phyloP scores from a whole-genome alignment of 2,797 vertebrate genomes.

The Centropyge bicolor region DNA sequence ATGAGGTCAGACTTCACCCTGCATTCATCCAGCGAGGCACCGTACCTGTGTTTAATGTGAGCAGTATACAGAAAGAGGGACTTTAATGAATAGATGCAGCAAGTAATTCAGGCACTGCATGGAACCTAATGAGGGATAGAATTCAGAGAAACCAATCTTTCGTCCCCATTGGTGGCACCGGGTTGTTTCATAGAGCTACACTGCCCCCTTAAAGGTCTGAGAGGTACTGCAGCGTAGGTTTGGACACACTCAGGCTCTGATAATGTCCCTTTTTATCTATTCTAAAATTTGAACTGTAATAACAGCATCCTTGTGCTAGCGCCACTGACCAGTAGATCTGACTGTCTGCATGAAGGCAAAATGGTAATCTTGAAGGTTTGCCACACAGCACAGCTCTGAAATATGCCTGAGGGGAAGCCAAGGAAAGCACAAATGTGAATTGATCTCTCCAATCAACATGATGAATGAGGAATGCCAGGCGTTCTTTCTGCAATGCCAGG shows the following conservation, averaged over 20 bases:
- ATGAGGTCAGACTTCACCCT: constrained; percentile 71
- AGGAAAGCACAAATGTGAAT: constrained; percentile 79
- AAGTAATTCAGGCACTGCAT: constrained; percentile 83
- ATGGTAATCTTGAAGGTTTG: constrained; percentile 60
- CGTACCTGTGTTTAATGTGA: constrained; percentile 78
- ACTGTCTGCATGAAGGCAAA: constrained; percentile 41
- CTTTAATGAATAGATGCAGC: constrained; percentile 81
- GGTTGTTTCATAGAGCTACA: constrained; percentile 75
- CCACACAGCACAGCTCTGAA: constrained; percentile 49
- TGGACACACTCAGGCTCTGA: constrained; percentile 26
- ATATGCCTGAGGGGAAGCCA: constrained; percentile 63
- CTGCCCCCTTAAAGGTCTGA: constrained; percentile 85
- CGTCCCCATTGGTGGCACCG: constrained; percentile 21
- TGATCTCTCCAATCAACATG: constrained; percentile 81
- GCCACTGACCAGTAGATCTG: constrained; percentile 7
- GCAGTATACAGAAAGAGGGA: constrained; percentile 75
- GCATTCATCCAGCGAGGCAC: constrained; percentile 64
- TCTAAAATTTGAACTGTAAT: constrained; percentile 24
- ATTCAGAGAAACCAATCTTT: constrained; percentile 79
- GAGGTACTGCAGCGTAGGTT: constrained; percentile 71
- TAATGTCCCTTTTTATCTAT: constrained; percentile 39
- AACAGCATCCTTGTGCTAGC: constrained; percentile 22
- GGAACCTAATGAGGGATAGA: constrained; percentile 83
- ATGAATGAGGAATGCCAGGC: constrained; percentile 78
- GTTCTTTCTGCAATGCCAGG: constrained; percentile 62